phyloP scores from a whole-genome alignment of 2,888 invertebrate genomes.

The Microdon myrmicae region DNA sequence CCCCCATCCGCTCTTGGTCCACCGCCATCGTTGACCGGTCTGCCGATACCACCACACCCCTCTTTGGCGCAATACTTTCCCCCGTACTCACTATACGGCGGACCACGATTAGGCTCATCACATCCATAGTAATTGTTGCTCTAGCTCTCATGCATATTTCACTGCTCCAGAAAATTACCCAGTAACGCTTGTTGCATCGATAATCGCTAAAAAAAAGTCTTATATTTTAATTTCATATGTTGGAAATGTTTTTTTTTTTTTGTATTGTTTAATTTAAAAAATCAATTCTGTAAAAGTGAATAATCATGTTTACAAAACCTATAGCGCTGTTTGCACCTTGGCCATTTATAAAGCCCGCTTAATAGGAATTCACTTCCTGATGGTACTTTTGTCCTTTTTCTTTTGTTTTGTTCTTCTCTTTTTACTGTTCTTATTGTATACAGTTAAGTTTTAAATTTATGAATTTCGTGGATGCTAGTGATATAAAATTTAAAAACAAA shows the following conservation, averaged over 20 bases:
- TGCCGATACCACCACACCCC: conserved; percentile 78
- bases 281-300: no score
- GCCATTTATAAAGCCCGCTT: no score
- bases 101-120: conserved; percentile 84
- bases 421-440: no score
- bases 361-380: no score
- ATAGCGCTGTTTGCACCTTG: no score
- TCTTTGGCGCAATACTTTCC: conserved; percentile 87
- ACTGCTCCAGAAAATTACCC: conserved; percentile 21
- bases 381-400: no score
- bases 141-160: conserved; percentile 7
- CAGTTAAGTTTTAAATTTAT: no score
- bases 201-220: conserved; percentile 12
- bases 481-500: conserved; percentile 46
- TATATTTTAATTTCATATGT: conserved; percentile 4
- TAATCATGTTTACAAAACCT: no score
- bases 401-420: conserved; percentile 18
- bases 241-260: conserved; percentile 3
- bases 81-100: conserved; percentile 85
- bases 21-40: conserved; percentile 68
- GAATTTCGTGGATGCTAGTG: conserved; percentile 48
- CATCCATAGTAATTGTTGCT: conserved; percentile 71
- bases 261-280: conserved; percentile 12
- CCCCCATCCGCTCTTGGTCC: conserved; percentile 76
- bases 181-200: conserved; percentile 25